phyloP scores from a whole-genome alignment of 2,113 vertebrate species.

The Machaerirhynchus nigripectus region DNA sequence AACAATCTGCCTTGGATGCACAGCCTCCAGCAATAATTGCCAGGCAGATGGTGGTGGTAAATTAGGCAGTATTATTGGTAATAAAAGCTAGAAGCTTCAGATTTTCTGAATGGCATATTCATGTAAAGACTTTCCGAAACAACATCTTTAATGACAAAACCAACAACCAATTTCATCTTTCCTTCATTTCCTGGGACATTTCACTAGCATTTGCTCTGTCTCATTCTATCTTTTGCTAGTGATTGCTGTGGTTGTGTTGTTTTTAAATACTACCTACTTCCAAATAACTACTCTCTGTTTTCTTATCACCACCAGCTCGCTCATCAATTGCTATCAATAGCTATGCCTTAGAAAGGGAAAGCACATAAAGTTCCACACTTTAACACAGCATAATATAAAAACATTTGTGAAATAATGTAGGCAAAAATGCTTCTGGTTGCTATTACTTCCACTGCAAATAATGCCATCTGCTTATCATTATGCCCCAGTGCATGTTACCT shows the following conservation, averaged over 20 bases:
- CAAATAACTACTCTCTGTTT: neutral
- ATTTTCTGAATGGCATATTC: constrained; percentile 21
- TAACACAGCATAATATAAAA: neutral
- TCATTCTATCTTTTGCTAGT: neutral
- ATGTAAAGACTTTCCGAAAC: neutral
- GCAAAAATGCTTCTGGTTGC: constrained; percentile 34
- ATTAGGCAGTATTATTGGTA: constrained; percentile 41
- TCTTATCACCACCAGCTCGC: neutral
- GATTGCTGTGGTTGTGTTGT: neutral
- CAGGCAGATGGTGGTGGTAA: constrained; percentile 48
- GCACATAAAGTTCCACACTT: neutral
- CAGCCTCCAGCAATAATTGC: constrained; percentile 16
- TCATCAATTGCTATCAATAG: neutral
- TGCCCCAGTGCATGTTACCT: constrained; percentile 29
- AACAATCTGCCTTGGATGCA: constrained; percentile 12
- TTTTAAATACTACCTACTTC: constrained; percentile 6
- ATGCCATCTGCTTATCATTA: constrained; percentile 62
- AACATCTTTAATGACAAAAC: neutral
- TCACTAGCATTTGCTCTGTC: neutral
- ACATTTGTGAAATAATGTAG: constrained; percentile 8
- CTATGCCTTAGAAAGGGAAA: neutral
- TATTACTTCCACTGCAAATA: constrained; percentile 62
- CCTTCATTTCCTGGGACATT: neutral
- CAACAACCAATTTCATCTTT: neutral
- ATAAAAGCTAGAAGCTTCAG: constrained; percentile 45